Conservation (phyloP, 1,140 invertebrate genomes). For the Coenobita brevimanus region DNA sequence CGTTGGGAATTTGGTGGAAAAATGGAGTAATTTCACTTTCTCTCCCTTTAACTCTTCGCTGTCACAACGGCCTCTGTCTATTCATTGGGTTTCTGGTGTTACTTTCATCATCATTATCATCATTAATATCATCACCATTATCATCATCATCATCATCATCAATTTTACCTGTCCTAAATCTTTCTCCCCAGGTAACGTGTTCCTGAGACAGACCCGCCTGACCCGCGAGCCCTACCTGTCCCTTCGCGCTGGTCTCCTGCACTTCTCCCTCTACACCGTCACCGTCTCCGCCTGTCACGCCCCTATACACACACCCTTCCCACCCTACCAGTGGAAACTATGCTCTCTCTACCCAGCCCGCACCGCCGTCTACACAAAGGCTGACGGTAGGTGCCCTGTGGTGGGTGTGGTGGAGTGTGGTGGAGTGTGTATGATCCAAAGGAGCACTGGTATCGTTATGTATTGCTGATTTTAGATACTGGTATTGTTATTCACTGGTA, state of each 20-base stretch:
- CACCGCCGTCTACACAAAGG: conserved; percentile 14
- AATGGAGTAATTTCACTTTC: too few species aligned
- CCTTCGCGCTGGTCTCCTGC: background rate
- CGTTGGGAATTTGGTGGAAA: too few species aligned
- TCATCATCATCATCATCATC: too few species aligned
- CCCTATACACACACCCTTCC: background rate
- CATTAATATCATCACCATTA: too few species aligned
- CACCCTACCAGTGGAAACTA: background rate
- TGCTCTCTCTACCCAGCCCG: conserved; percentile 10
- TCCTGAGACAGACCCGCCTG: background rate
- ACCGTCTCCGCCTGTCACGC: background rate
- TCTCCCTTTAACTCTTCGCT: too few species aligned
- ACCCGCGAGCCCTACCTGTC: background rate
- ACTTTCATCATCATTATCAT: too few species aligned
- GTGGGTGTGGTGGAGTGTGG: background rate
- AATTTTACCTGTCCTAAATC: background rate
- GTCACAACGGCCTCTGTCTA: too few species aligned
- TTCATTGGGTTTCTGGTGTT: too few species aligned
- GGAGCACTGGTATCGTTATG: too few species aligned
- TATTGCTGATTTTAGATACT: too few species aligned
- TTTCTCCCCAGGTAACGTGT: background rate
- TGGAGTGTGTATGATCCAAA: too few species aligned
- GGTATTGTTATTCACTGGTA: too few species aligned
- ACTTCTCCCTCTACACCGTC: conserved; percentile 28
- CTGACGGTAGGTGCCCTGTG: background rate